phyloP scores from a whole-genome alignment of 2,113 vertebrate species.

The Psittacula cyanocephala region DNA sequence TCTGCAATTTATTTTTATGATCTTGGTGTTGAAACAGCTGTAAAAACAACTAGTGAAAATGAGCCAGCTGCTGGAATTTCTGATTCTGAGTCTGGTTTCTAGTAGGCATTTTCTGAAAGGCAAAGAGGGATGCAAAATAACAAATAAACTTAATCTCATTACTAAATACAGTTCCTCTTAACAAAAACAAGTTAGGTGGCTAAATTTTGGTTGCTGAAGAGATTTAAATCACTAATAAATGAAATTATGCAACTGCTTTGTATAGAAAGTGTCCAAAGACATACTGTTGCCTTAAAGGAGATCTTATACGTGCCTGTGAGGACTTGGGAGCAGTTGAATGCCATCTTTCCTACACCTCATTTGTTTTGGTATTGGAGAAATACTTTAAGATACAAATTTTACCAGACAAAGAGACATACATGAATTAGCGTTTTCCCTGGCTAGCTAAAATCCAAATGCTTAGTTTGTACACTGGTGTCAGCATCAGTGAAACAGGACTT shows the following conservation, averaged over 20 bases:
- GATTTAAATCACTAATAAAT: background rate
- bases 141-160: background rate
- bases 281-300: background rate
- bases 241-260: background rate
- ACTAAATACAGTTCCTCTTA: background rate
- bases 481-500: background rate
- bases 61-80: slow-evolving; percentile 49
- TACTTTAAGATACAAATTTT: background rate
- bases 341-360: background rate
- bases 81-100: background rate
- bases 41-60: slow-evolving; percentile 38
- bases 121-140: background rate
- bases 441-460: background rate
- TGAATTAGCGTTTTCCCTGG: background rate
- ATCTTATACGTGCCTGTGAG: background rate
- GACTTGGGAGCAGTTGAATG: background rate
- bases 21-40: slow-evolving; percentile 57
- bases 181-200: background rate
- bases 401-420: background rate
- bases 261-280: background rate
- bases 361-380: background rate
- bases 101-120: background rate
- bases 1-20: slow-evolving; percentile 61
- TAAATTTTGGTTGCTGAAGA: background rate
- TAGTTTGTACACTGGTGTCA: background rate